Percentiles rank a stretch among this genome's conserved stretches.
phyloP scores from a whole-genome alignment of 2,797 vertebrate species.

The Anguilla marmorata region DNA sequence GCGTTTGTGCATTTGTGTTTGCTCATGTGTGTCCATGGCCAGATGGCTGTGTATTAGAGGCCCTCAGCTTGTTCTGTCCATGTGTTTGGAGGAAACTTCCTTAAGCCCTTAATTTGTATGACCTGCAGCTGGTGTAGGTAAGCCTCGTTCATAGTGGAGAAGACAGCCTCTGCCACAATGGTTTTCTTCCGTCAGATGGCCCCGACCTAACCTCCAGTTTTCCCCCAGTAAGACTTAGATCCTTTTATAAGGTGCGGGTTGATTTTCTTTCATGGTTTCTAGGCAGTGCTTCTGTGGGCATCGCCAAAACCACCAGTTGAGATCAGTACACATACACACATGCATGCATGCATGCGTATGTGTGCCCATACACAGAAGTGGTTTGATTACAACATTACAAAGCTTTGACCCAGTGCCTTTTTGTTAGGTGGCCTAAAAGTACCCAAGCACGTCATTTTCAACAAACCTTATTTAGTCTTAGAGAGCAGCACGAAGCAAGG shows the following conservation, averaged over 20 bases:
- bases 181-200: background rate
- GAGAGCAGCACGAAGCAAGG: slow-evolving; percentile 1
- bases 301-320: background rate
- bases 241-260: slow-evolving; percentile 1
- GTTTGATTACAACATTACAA: background rate
- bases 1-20: background rate
- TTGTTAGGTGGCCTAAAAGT: background rate
- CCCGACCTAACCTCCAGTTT: background rate
- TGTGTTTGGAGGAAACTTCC: slow-evolving; percentile 55
- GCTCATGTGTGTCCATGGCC: background rate
- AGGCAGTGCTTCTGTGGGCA: background rate
- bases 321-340: background rate
- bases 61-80: slow-evolving; percentile 44
- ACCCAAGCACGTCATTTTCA: background rate
- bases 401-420: slow-evolving; percentile 16
- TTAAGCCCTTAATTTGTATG: slow-evolving; percentile 51
- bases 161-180: background rate
- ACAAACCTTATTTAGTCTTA: background rate
- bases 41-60: background rate
- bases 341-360: background rate
- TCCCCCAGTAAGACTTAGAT: background rate
- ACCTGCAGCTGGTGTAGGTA: slow-evolving; percentile 44
- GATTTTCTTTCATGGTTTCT: background rate
- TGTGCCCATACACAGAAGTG: background rate
- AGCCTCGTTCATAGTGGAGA: background rate